Percentiles rank a stretch among this genome's conserved stretches.
Conservation (phyloP, 2,888 invertebrate species). For the Nematopogon swammerdamellus region DNA sequence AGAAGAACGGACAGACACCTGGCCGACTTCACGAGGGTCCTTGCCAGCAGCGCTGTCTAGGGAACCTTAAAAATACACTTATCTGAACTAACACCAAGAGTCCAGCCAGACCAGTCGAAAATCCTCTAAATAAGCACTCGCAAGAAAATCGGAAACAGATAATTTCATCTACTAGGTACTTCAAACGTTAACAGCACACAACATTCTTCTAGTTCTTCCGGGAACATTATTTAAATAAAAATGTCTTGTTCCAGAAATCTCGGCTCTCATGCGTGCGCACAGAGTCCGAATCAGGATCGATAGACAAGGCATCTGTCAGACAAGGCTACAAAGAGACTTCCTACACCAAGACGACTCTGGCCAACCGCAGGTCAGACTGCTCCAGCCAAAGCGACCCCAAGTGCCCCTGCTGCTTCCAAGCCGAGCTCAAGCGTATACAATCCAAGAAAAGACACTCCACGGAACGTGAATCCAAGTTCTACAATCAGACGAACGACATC, state of each 20-base stretch:
- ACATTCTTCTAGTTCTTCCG: too few species aligned
- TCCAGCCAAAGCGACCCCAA: slow-evolving; percentile 34
- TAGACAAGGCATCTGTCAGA: slow-evolving; percentile 35
- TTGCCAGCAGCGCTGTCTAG: too few species aligned
- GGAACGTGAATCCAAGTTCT: slow-evolving; percentile 33
- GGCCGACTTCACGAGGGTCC: too few species aligned
- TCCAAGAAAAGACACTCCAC: slow-evolving; percentile 23
- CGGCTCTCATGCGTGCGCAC: slow-evolving; percentile 45
- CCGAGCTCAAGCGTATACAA: slow-evolving; percentile 27
- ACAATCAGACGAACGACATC: slow-evolving; percentile 26
- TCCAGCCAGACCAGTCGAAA: too few species aligned
- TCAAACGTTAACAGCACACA: too few species aligned
- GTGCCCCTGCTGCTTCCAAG: slow-evolving; percentile 41
- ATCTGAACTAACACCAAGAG: too few species aligned
- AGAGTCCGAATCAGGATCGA: slow-evolving; percentile 43
- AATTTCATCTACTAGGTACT: too few species aligned
- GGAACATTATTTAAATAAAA: too few species aligned
- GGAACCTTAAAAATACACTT: too few species aligned
- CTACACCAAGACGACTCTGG: slow-evolving; percentile 19
- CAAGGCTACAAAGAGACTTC: slow-evolving; percentile 36
- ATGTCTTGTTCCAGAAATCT: slow-evolving; percentile 35
- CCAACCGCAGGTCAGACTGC: slow-evolving; percentile 18
- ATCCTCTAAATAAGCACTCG: too few species aligned
- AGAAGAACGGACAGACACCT: too few species aligned
- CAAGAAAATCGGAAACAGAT: too few species aligned